A percentile compares a stretch with the other conserved stretches of the same genome.
phyloP scores from a whole-genome alignment of 2,888 invertebrate species.

The Euplagia quadripunctaria region DNA sequence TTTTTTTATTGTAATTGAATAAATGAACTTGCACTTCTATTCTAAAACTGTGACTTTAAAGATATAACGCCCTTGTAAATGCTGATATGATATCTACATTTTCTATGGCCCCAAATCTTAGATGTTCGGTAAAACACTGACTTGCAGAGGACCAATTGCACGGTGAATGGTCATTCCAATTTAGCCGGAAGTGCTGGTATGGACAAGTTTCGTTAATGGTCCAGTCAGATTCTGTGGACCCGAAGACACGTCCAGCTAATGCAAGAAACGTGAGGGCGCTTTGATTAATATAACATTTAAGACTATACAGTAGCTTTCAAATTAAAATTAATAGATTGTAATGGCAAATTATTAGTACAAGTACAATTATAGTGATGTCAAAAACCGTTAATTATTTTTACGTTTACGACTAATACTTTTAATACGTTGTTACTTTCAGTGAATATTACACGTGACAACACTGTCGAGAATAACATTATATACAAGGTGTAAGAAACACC shows the following conservation, averaged over 20 bases:
- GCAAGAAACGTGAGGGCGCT: conserved; percentile 18
- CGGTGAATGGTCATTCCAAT: conserved; percentile 57
- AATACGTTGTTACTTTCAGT: not conserved
- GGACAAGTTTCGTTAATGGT: conserved; percentile 31
- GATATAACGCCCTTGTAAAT: not conserved
- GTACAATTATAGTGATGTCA: no score
- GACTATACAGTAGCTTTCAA: not conserved
- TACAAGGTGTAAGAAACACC: no score
- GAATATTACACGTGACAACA: not conserved
- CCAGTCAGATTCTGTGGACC: conserved; percentile 27
- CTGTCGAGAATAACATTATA: not conserved
- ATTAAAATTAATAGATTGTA: no score
- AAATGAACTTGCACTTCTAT: no score
- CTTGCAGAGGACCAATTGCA: conserved; percentile 41
- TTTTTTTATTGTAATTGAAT: not conserved
- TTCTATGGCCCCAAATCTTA: conserved; percentile 27
- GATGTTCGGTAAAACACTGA: conserved; percentile 14
- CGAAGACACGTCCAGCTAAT: conserved; percentile 29
- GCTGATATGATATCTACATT: not conserved
- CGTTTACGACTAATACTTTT: no score
- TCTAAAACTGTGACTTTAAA: no score
- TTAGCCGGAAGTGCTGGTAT: conserved; percentile 37
- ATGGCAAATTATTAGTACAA: no score
- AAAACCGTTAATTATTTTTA: not conserved
- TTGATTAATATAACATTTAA: not conserved